Conservation (phyloP, 2,113 vertebrate genomes). For the Trogon surrucura region DNA sequence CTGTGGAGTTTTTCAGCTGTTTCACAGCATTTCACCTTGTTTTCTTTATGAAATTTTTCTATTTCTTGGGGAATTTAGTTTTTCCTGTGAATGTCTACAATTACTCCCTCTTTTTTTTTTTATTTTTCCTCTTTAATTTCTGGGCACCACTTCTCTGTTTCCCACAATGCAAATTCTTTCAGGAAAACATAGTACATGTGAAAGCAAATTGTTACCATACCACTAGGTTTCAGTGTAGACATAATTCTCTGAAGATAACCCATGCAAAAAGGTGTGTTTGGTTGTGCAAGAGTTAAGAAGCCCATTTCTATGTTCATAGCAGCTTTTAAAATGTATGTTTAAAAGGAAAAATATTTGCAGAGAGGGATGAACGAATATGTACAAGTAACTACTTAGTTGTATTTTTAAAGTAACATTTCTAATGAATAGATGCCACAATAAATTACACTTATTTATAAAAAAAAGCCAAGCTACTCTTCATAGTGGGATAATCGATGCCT, state of each 20-base stretch:
- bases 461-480: constrained; percentile 4
- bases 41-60: neutral
- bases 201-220: neutral
- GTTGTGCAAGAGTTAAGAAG: neutral
- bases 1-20: neutral
- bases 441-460: constrained; percentile 16
- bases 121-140: neutral
- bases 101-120: neutral
- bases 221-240: neutral
- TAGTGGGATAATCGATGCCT: constrained; percentile 3
- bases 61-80: neutral
- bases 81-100: neutral
- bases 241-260: neutral
- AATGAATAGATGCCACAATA: constrained; percentile 19
- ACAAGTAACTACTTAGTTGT: constrained; percentile 19
- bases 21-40: neutral
- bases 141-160: neutral
- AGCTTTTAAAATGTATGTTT: neutral
- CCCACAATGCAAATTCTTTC: neutral
- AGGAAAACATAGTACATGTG: neutral
- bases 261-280: neutral
- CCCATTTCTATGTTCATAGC: neutral
- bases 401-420: constrained; percentile 37
- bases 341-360: constrained; percentile 26
- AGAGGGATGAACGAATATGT: constrained; percentile 31